Evolutionary conservation across 2,797 vertebrate genomes (phyloP), one percentile per base, ranked within the genome.

Genomic region (Rhynchotus rufescens): DNA sequence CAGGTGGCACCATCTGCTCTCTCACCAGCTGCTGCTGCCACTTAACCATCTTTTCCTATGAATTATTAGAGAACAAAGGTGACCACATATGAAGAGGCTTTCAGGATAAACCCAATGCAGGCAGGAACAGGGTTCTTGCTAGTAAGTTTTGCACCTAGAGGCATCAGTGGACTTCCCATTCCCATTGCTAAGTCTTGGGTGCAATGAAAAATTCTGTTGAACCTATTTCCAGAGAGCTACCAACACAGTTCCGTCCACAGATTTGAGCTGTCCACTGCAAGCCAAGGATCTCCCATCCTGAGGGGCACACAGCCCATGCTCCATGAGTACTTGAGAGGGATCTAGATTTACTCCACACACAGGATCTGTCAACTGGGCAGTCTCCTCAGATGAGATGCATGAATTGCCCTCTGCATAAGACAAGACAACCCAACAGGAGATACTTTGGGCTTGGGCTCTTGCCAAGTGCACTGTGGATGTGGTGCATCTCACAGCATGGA

Each of bases 1-100:
- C 94, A 97, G 95, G 91, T 84, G 76, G 84, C 79, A 93, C 96
- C 96, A 97, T 95, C 96, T 97, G 97, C 94, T 97, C 76, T 71
- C 88, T 91, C 76, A 62, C 59, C 81, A 93, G 89, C 89, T 97
- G 94, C 92, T 96, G 77, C 72, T 84, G 30, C 81, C 88, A 68
- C 80, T 88, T 73, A 84, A 57, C 62, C 59, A 80, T 2, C 19
- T 22, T 80, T 61, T 36, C 23, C 67, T 49, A 25, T 30, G 81
- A 82, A 54, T 84, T 91, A 61, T 81, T 71, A 84, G 83, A 86
- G 78, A 93, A 40, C 20, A 49, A 90, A 86, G 32, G 69, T 92
- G 82, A 80, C 89, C 89, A 94, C 5, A 0, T 6, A 45, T 22
- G n/a, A 66, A 76, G 60, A 26, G 61, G 26, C 42, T 85, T 83